phyloP scores from a whole-genome alignment of 2,888 invertebrate genomes.

The Tetramorium bicarinatum region DNA sequence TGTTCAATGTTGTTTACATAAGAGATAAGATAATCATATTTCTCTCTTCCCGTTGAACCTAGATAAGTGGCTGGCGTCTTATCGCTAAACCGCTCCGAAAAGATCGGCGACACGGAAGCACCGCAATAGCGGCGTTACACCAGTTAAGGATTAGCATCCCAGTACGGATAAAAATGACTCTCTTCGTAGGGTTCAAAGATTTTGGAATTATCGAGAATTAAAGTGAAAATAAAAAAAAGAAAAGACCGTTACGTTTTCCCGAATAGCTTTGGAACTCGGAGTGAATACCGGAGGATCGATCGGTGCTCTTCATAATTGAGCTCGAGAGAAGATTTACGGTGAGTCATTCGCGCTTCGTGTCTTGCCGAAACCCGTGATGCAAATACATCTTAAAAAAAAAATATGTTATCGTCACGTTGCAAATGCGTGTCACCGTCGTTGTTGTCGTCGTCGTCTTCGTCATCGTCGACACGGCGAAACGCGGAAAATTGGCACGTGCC shows the following conservation, averaged over 20 bases:
- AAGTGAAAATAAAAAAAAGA: background rate
- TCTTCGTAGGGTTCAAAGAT: background rate
- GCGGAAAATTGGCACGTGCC: slow-evolving; percentile 73
- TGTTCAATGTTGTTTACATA: slow-evolving; percentile 1
- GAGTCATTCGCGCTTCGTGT: slow-evolving; percentile 29
- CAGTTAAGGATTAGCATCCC: background rate
- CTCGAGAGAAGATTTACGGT: background rate
- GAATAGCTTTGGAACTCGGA: background rate
- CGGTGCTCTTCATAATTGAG: background rate
- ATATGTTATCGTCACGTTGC: slow-evolving; percentile 70
- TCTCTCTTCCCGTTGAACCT: background rate
- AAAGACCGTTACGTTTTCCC: background rate
- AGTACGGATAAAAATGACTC: background rate
- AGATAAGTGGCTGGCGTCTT: background rate
- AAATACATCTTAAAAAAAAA: slow-evolving; percentile 44
- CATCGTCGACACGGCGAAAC: slow-evolving; percentile 48
- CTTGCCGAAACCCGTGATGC: slow-evolving; percentile 45
- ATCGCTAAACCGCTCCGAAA: background rate
- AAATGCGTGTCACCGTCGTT: slow-evolving; percentile 66
- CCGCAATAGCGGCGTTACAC: background rate
- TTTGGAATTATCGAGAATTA: background rate
- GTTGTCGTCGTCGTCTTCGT: slow-evolving; percentile 51
- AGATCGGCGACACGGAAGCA: background rate
- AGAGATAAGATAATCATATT: background rate
- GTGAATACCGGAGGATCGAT: background rate